Evolutionary conservation across 2,797 vertebrate species (phyloP).

Genomic region (Hydrolagus colliei): DNA sequence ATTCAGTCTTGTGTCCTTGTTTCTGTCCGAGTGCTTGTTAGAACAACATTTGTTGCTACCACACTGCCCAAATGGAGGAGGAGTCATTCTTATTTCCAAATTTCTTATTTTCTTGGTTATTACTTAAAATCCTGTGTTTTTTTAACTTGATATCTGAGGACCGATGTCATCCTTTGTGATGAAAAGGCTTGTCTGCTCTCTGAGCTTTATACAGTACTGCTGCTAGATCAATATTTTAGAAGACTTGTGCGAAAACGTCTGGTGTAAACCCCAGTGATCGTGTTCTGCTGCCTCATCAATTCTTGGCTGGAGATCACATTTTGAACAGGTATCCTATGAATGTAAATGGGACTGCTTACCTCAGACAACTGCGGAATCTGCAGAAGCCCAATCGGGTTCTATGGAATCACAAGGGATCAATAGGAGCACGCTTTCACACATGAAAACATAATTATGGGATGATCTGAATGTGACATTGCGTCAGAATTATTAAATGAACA

Average conservation of each 20-base stretch:
- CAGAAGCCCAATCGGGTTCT: neutral
- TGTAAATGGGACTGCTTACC: neutral
- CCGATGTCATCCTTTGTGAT: neutral
- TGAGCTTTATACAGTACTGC: neutral
- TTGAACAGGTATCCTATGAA: too few species aligned
- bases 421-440: neutral
- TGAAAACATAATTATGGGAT: neutral
- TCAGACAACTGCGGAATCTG: neutral
- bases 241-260: neutral
- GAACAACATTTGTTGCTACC: neutral
- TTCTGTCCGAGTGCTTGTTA: too few species aligned
- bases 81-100: neutral
- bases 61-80: neutral
- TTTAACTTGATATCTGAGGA: neutral
- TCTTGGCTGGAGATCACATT: neutral
- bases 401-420: neutral
- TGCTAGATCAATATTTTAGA: neutral
- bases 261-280: neutral
- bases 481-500: neutral
- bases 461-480: neutral
- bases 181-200: neutral
- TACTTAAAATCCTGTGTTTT: neutral
- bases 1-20: too few species aligned
- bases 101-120: neutral
- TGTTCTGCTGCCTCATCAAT: neutral